Conservation (phyloP, 1,140 invertebrate species). For the Drosophila arawakana region DNA sequence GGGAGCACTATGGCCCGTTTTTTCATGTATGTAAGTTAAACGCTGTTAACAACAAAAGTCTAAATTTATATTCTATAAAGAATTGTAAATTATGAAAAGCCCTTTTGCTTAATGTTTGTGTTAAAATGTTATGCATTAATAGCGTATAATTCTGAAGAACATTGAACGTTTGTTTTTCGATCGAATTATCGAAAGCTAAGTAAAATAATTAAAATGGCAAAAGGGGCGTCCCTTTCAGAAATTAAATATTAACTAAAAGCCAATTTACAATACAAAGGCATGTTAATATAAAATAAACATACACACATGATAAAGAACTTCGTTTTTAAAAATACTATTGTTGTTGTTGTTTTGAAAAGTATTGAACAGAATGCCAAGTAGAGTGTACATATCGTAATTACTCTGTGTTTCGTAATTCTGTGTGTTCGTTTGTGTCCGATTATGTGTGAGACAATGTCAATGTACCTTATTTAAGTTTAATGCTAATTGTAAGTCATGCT, state of each 20-base stretch:
- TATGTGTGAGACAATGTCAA: slow-evolving; percentile 66
- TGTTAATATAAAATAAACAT: slow-evolving; percentile 32
- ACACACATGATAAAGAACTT: slow-evolving; percentile 39
- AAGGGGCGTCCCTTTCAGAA: slow-evolving; percentile 22
- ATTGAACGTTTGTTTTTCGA: slow-evolving; percentile 18
- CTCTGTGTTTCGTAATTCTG: no score
- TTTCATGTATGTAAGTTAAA: slow-evolving; percentile 40
- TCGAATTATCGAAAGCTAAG: slow-evolving; percentile 12
- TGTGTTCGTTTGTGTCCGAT: slow-evolving; percentile 62
- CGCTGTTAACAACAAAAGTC: slow-evolving; percentile 21
- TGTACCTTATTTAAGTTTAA: slow-evolving; percentile 77
- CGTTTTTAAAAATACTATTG: slow-evolving; percentile 39
- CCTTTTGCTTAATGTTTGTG: slow-evolving; percentile 14
- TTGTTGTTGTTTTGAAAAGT: slow-evolving; percentile 39
- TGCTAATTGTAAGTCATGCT: slow-evolving; percentile 81
- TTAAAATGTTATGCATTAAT: slow-evolving; percentile 25
- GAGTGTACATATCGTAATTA: slow-evolving; percentile 29
- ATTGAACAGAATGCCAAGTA: slow-evolving; percentile 33
- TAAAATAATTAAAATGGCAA: slow-evolving; percentile 43
- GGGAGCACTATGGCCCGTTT: slow-evolving; percentile 25
- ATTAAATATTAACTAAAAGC: slow-evolving; percentile 30
- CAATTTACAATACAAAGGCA: slow-evolving; percentile 43
- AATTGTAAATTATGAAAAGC: slow-evolving; percentile 33
- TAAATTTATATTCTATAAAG: slow-evolving; percentile 31
- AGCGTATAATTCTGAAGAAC: slow-evolving; percentile 10